Base-by-base conservation (phyloP, 2,797 vertebrate species). In the Percopsis omiscomaycus region DNA sequence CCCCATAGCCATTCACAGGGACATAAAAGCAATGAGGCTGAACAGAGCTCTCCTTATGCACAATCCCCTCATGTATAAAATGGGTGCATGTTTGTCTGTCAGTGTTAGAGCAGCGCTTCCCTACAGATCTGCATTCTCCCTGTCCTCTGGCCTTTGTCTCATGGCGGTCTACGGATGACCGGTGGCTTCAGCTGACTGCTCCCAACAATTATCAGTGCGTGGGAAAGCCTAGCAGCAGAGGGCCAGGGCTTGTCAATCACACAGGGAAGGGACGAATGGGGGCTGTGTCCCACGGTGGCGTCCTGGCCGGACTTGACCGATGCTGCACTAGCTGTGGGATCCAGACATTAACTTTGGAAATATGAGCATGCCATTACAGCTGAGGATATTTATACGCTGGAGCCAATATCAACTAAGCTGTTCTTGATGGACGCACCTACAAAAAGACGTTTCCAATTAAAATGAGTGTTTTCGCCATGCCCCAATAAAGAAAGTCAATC, bases 201-300 rank as follows among this genome's bases (percentile, higher is more conserved):
- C 85, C 77, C 67, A 66, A 89, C 85, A 80, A 84, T 86, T 77
- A 84, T 72, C 59, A 73, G 73, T 85, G 84, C 82, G 85, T 91
- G 86, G 89, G 87, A 92, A 88, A 89, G 79, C 79, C 73, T 75
- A 62, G 75, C 80, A 82, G 78, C 81, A 58, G 74, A 79, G 74
- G 83, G 74, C 84, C 71, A 59, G 84, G 82, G 79, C 85, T 79
- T 90, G 91, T 92, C 92, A 89, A 87, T 93, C 90, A 89, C 45
- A 67, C 80, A 47, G 74, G 58, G 73, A 71, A 61, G 58, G 73
- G 14, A 59, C 28, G 47, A 76, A 65, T 16, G 29, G 78, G 46
- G 54, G 73, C 70, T 9, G 51, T 66, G 74, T 75, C 69, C 71
- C 76, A 68, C 69, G 3, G 76, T 65, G 67, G 70, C 60, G 60